Percentiles rank a stretch among this genome's conserved stretches.
Conservation (phyloP, 2,797 vertebrate species). For the Myripristis jacobus region DNA sequence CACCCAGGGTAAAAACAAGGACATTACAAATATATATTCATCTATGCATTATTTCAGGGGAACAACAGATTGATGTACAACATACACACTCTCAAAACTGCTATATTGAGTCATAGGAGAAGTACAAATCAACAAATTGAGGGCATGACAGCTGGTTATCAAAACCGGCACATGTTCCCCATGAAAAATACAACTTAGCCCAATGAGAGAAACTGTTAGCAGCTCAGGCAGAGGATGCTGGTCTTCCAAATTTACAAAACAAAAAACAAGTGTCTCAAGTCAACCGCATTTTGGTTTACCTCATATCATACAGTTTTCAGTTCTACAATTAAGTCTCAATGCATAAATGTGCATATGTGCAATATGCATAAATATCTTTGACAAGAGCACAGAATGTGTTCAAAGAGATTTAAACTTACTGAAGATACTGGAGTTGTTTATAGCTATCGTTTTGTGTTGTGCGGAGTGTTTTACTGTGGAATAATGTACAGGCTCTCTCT, state of each 20-base stretch:
- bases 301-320: conserved; percentile 55
- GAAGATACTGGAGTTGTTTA: conserved; percentile 25
- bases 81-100: conserved; percentile 63
- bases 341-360: conserved; percentile 68
- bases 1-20: conserved; percentile 73
- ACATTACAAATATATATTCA: conserved; percentile 83
- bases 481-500: conserved; percentile 23
- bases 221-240: conserved; percentile 69
- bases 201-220: conserved; percentile 57
- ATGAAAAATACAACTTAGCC: conserved; percentile 66
- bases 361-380: conserved; percentile 69
- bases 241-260: conserved; percentile 64
- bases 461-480: conserved; percentile 19
- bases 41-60: conserved; percentile 66
- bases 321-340: conserved; percentile 56
- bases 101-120: conserved; percentile 52
- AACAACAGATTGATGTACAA: conserved; percentile 74
- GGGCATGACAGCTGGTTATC: conserved; percentile 35
- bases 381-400: conserved; percentile 27
- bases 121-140: conserved; percentile 61
- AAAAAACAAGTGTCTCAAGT: conserved; percentile 44
- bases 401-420: conserved; percentile 31
- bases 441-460: not conserved
- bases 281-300: conserved; percentile 75
- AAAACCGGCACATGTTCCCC: conserved; percentile 42